phyloP scores from a whole-genome alignment of 2,797 vertebrate genomes.

The Emydoidea blandingii region DNA sequence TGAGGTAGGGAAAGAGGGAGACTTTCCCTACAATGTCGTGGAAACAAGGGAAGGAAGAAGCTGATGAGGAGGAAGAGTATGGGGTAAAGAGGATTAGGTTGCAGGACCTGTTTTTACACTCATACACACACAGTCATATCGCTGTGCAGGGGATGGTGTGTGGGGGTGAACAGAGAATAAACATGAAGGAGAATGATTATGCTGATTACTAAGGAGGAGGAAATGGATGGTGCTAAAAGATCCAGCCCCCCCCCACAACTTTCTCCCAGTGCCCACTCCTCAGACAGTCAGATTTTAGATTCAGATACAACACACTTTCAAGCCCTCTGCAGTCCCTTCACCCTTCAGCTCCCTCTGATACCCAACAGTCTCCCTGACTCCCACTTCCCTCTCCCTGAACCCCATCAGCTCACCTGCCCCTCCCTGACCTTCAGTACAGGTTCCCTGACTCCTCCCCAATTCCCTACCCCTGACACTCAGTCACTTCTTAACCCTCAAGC shows the following conservation, averaged over 20 bases:
- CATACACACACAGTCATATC: too few relatives aligned
- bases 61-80: accelerated
- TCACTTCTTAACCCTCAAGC: neutral
- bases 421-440: neutral
- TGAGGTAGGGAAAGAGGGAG: neutral
- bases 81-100: too few relatives aligned
- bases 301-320: neutral
- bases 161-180: neutral
- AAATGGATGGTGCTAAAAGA: neutral
- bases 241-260: neutral
- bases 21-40: neutral
- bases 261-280: neutral
- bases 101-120: neutral
- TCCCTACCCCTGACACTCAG: neutral
- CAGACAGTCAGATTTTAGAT: neutral
- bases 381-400: neutral
- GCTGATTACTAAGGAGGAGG: neutral
- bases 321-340: neutral
- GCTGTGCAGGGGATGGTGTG: neutral
- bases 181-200: neutral
- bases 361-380: neutral
- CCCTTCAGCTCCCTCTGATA: neutral
- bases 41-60: too few relatives aligned
- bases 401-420: neutral
- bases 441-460: neutral